Evolutionary conservation across 2,113 vertebrate genomes (phyloP).

Genomic region (Arizona elegans): DNA sequence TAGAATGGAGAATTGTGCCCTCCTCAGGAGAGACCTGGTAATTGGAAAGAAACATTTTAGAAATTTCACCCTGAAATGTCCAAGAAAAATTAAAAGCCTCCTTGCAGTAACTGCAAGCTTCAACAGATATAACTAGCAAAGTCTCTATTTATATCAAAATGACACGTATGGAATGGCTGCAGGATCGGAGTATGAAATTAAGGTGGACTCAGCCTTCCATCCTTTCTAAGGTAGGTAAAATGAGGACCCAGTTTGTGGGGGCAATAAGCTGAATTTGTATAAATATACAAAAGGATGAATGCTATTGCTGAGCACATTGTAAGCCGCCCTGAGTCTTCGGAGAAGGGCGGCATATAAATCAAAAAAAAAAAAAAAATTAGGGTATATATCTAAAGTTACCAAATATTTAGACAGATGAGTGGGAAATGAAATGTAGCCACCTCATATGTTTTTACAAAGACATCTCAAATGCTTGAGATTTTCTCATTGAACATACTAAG

Average conservation of each 20-base stretch:
- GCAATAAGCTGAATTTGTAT: too few species aligned
- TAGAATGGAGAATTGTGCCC: not conserved
- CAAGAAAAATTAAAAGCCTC: not conserved
- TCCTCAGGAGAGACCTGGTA: not conserved
- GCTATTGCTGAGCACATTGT: too few species aligned
- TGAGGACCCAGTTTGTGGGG: too few species aligned
- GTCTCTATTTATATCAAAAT: not conserved
- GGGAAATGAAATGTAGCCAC: not conserved
- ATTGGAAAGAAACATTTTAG: accelerated
- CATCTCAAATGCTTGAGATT: not conserved
- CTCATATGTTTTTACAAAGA: not conserved
- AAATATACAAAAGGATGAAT: too few species aligned
- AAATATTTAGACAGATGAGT: not conserved
- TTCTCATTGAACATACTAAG: not conserved
- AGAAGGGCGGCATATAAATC: too few species aligned
- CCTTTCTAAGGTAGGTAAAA: too few species aligned
- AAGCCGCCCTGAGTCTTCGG: too few species aligned
- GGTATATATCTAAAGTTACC: not conserved
- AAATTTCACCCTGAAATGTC: not conserved
- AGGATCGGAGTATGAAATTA: not conserved
- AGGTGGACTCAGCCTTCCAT: too few species aligned
- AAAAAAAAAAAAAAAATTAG: too few species aligned
- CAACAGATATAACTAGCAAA: not conserved
- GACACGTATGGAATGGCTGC: not conserved
- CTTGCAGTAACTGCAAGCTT: not conserved